Percentiles rank a stretch among this genome's conserved stretches.
These are phyloP conservation scores for Mesitornis unicolor DNA, from an alignment of 2,113 vertebrate genomes.

Conservation along the genomic window DNA sequence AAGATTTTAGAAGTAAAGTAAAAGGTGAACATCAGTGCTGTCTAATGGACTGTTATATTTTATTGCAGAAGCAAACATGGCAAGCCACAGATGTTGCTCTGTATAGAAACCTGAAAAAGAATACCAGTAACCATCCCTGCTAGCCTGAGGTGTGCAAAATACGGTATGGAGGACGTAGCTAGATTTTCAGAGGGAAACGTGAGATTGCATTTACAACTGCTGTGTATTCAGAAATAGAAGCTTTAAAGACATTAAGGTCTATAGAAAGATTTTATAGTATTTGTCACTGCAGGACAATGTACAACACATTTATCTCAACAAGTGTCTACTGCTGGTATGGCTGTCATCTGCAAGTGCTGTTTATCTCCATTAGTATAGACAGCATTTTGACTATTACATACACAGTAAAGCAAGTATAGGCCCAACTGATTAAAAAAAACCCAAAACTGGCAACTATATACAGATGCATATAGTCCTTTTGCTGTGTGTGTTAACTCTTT, in stretches of 20 bases:
- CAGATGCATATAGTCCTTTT: background rate
- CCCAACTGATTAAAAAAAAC: background rate
- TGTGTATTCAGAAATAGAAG: background rate
- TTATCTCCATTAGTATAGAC: background rate
- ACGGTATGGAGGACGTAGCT: fast-evolving
- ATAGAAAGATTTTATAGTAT: background rate
- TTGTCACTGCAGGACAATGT: background rate
- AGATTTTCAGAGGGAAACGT: background rate
- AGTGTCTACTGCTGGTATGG: background rate
- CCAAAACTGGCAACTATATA: background rate
- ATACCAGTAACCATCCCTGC: background rate
- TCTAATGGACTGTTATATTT: background rate
- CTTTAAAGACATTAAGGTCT: background rate
- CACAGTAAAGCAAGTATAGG: background rate
- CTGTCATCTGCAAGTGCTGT: background rate
- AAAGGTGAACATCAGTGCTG: background rate
- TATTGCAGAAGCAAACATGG: background rate
- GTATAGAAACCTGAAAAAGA: background rate
- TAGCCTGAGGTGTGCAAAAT: background rate
- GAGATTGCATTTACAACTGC: background rate
- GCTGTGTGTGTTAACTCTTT: background rate
- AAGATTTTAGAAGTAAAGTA: background rate
- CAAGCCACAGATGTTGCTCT: background rate
- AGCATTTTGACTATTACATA: background rate
- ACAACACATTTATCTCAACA: background rate